Evolutionary conservation across 2,888 invertebrate species (phyloP), one percentile per base, ranked within the genome.

Genomic region (Lepas anatifera): DNA sequence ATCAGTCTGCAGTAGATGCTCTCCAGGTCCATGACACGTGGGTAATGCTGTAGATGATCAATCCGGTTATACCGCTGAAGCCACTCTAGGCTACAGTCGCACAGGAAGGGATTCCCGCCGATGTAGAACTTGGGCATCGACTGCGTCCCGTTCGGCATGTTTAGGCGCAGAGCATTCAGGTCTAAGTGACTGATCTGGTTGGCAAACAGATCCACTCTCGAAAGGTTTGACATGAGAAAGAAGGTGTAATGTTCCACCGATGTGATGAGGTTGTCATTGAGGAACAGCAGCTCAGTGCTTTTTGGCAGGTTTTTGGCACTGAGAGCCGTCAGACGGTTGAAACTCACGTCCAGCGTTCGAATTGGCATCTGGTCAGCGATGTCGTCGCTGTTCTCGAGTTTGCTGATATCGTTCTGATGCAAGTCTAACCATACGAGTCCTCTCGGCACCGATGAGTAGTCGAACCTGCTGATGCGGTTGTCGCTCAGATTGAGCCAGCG

Each of bases 41-140:
- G 91, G 78, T 90, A 90, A 68, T 89, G 90, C 76, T 89, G 83
- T 71, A 87, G 87, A 77, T 88, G 84, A 78, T 88, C 88, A 85
- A 90, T 87, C 80, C 90, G 90, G 79, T 90, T 90, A 75, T 89
- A 88, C 80, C 88, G 87, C 81, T 91, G 90, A 75, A 92, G 80
- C 93, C 92, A 94, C 78, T 91, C 90, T 90, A 93, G 91, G 72
- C 89, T 89, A 78, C 92, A 93, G 80, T 92, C 91, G 81, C 94
- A 94, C 77, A 89, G 86, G 78, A 90, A 88, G 70, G 92, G 91
- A 81, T 94, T 94, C 74, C 88, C 88, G 67, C 89, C 90, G 73
- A 93, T 87, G 78, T 88, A 89, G 79, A 92, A 91, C 80, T 91
- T 89, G 8, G 91, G 89, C 71, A 90, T 83, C 37, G 85, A 83